Base-by-base conservation (phyloP, 2,888 invertebrate species). In the Onchidella celtica region DNA sequence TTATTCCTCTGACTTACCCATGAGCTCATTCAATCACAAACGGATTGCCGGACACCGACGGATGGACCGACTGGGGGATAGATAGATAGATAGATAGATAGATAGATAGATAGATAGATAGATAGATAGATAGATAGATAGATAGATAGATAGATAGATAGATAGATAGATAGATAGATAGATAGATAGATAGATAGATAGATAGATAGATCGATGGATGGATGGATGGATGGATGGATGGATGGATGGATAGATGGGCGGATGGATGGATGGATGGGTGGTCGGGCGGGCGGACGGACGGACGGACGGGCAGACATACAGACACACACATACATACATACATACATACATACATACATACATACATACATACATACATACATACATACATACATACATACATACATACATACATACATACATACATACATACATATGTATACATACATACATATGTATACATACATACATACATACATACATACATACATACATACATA, bases 321-420 rank as follows among this genome's bases (percentile, higher is more conserved):
- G 27, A 63, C 27, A 63, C 63, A 63, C 27, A 63, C 63, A 63
- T 3, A 63, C 63, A 63, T 27, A 63, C 63, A 63, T 27, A 63
- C 63, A 63, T 27, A 63, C 63, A 63, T 27, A 63, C 63, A 63
- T 27, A 63, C 63, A 63, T 27, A 63, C 63, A 63, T 27, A 63
- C 63, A 63, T 27, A 63, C 63, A 63, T 63, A 63, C 63, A 63
- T 63, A 63, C 63, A 63, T 63, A 63, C 63, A 63, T 63, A 63
- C 63, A 63, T 63, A 63, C 63, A 63, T 63, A 63, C 63, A 63
- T 63, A 63, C 63, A 63, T 63, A 63, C 63, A 63, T 63, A 63
- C 63, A 63, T 63, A 63, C 63, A 63, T 63, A 63, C 63, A 63
- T 63, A 63, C 63, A 63, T 63, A 63, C 63, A 63, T 63, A 63